Percentiles rank a stretch among this genome's conserved stretches.
Conservation (phyloP, 2,797 vertebrate genomes). For the Picus viridis region DNA sequence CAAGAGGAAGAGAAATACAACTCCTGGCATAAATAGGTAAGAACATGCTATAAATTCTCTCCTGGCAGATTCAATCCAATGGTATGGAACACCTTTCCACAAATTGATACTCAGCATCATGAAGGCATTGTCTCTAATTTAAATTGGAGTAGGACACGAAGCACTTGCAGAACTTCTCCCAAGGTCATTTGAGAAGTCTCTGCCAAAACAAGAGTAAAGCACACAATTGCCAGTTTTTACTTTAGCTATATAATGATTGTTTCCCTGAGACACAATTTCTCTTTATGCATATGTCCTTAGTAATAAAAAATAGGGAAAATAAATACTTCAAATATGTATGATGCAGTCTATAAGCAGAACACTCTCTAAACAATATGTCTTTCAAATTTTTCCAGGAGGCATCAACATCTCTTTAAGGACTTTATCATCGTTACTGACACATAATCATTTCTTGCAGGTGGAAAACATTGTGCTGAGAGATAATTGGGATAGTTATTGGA, state of each 20-base stretch:
- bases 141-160: background rate
- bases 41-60: background rate
- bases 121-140: background rate
- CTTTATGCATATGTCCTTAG: constrained; percentile 58
- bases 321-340: constrained; percentile 45
- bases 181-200: constrained; percentile 44
- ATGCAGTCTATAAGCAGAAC: constrained; percentile 47
- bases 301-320: constrained; percentile 61
- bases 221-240: constrained; percentile 27
- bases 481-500: constrained; percentile 77
- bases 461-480: constrained; percentile 72
- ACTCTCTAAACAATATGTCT: constrained; percentile 55
- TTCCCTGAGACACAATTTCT: constrained; percentile 28
- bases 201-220: constrained; percentile 32
- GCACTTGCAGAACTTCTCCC: constrained; percentile 23
- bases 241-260: constrained; percentile 47
- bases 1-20: background rate
- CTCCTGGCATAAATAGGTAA: background rate
- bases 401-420: constrained; percentile 71
- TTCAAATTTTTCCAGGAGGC: constrained; percentile 55
- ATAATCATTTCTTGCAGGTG: constrained; percentile 74
- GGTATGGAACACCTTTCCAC: background rate
- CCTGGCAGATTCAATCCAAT: background rate
- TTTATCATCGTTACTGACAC: constrained; percentile 71
- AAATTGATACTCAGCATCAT: background rate